phyloP scores from a whole-genome alignment of 2,797 vertebrate genomes.

The Lagodon rhomboides region DNA sequence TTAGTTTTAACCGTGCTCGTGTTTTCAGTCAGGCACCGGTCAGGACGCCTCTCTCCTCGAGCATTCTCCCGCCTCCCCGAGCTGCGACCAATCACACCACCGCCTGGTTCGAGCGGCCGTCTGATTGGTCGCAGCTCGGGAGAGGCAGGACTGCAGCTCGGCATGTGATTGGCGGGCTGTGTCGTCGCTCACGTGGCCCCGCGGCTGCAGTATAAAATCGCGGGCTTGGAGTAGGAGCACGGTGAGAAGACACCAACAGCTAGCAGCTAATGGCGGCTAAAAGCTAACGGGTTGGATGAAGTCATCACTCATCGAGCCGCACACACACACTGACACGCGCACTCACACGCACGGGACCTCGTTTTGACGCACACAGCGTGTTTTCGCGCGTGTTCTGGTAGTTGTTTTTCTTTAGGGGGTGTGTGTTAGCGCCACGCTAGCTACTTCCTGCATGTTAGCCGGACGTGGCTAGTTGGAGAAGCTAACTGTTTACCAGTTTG shows the following conservation, averaged over 20 bases:
- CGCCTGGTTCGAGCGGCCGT: fast-evolving
- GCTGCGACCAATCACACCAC: slow-evolving; percentile 15
- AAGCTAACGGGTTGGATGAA: background rate
- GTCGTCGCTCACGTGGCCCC: slow-evolving; percentile 1
- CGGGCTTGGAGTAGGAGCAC: background rate
- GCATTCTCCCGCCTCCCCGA: slow-evolving; percentile 11
- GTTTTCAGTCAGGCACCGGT: slow-evolving; percentile 59
- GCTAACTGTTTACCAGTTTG: slow-evolving; percentile 66
- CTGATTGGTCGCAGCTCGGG: slow-evolving; percentile 24
- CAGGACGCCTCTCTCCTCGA: slow-evolving; percentile 10
- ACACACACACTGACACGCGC: background rate
- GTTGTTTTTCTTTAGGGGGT: slow-evolving; percentile 15
- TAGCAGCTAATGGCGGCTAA: background rate
- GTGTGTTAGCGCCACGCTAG: slow-evolving; percentile 41
- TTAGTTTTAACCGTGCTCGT: background rate
- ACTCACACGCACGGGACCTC: background rate
- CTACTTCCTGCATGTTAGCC: slow-evolving; percentile 47
- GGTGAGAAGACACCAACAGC: slow-evolving; percentile 6
- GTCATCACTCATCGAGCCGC: background rate
- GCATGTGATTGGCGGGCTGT: slow-evolving; percentile 1
- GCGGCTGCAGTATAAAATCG: slow-evolving; percentile 15
- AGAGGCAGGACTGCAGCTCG: background rate
- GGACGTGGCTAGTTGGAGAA: slow-evolving; percentile 45
- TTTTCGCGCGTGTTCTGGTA: background rate
- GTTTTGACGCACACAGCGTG: background rate